phyloP scores from a whole-genome alignment of 2,888 invertebrate genomes.

The Acrobasis repandana region DNA sequence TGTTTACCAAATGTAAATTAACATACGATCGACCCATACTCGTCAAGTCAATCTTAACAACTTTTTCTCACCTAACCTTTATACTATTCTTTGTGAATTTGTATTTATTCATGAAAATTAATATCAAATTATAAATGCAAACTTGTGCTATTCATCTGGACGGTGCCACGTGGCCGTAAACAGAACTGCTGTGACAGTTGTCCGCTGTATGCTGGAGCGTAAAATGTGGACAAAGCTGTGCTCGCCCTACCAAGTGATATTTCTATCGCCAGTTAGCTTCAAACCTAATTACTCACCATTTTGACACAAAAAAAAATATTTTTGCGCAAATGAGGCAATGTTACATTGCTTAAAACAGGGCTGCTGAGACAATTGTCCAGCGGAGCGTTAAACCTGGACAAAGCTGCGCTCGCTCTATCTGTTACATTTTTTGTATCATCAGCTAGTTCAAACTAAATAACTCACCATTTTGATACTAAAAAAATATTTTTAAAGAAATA shows the following conservation, averaged over 20 bases:
- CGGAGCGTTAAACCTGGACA: conserved; percentile 16
- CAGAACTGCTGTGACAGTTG: no score
- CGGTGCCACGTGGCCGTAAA: no score
- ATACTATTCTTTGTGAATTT: no score
- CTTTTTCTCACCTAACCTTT: no score
- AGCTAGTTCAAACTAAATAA: conserved; percentile 6
- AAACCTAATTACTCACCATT: no score
- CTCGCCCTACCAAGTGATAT: conserved; percentile 8
- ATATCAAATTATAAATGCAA: background rate
- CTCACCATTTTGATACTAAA: no score
- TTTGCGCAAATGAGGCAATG: conserved; percentile 4
- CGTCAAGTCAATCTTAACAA: no score
- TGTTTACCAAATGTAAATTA: no score
- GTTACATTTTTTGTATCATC: conserved; percentile 13
- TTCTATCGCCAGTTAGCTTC: conserved; percentile 13
- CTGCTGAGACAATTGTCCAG: conserved; percentile 9
- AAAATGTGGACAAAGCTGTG: conserved; percentile 15
- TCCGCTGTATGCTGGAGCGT: no score
- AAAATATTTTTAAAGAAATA: background rate
- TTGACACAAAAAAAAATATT: no score
- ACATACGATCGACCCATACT: no score
- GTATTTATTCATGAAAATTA: no score
- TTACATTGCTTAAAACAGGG: background rate
- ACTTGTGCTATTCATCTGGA: background rate
- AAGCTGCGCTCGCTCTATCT: conserved; percentile 11